Evolutionary conservation across 1,140 invertebrate species (phyloP), one percentile per base, ranked within the genome.

Genomic region (Nebria ingens): DNA sequence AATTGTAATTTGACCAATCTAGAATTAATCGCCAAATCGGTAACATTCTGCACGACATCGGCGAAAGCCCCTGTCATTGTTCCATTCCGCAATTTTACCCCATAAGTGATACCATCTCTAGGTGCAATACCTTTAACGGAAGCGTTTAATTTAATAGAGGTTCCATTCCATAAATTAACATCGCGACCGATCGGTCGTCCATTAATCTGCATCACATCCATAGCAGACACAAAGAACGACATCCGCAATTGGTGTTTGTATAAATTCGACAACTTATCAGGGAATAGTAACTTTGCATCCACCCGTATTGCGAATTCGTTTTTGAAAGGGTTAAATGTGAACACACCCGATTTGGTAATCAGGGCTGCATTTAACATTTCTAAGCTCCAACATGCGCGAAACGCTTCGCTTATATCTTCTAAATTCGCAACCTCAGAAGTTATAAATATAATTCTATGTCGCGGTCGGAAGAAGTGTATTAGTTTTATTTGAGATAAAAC

Each of bases 1-100:
- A 45, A 45, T 17, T 11, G 6, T 17, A 45, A 45, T 21, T 51
- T 51, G 6, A 51, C 50, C 50, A 51, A 20, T 19, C 21, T 3
- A 51, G 50, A 51, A 20, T 51, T 51, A 3, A 51, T 20, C 4
- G 50, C 50, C 3, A 51, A 11, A 21, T 51, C 50, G 12, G 50
- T 22, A 4, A 21, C 21, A 21, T 22, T 51, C 11, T 20, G 3
- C 2, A 12, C 21, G 2, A 51, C 21, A 51, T 51, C 50, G 12
- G 4, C 11, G 12, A 51, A 21, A 19, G 15, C 50, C 21, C 50
- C 50, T 21, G 40, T 45, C 40, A 45, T 45, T 17, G 40, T 45
- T 45, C 40, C 40, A 45, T 45, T 45, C 4, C 3, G 6, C 9
- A 45, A 45, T 45, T 45, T 45, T 4, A 45, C 9, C 17, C 21